phyloP scores from a whole-genome alignment of 2,888 invertebrate species.

The Saturnia pavonia region DNA sequence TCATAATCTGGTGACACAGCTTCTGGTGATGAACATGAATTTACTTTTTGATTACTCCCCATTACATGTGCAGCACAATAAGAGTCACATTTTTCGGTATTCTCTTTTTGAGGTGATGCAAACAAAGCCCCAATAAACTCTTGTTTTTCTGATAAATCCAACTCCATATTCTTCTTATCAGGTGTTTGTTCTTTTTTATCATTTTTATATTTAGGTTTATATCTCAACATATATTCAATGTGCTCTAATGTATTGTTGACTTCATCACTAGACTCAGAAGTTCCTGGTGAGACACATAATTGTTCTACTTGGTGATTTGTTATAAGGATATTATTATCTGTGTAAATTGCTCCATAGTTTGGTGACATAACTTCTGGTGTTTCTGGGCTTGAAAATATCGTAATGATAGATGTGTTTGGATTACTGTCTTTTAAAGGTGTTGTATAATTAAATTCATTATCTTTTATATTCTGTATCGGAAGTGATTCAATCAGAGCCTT shows the following conservation, averaged over 20 bases:
- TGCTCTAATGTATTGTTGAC: constrained; percentile 60
- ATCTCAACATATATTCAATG: constrained; percentile 57
- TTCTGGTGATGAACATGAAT: not conserved
- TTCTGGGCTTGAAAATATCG: too few relatives aligned
- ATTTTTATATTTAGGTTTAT: constrained; percentile 38
- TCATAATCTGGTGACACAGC: not conserved
- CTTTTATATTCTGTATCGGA: too few relatives aligned
- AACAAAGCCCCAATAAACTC: not conserved
- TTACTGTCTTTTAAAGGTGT: too few relatives aligned
- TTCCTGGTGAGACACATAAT: constrained; percentile 40
- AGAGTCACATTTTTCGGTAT: not conserved
- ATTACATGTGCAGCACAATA: not conserved
- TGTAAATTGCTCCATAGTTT: not conserved
- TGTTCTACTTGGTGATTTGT: constrained; percentile 31
- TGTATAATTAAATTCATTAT: too few relatives aligned
- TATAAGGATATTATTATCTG: not conserved
- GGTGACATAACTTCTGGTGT: not conserved
- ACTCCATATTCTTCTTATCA: constrained; percentile 15
- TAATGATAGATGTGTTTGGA: too few relatives aligned
- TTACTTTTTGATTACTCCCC: not conserved
- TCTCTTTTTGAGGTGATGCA: not conserved
- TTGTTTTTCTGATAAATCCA: constrained; percentile 17
- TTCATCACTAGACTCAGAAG: constrained; percentile 35
- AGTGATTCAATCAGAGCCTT: too few relatives aligned
- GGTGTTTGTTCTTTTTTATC: constrained; percentile 22